A percentile compares a stretch with the other conserved stretches of the same genome.
Evolutionary conservation across 2,113 vertebrate genomes (phyloP).

Genomic region (Pseudonaja textilis): DNA sequence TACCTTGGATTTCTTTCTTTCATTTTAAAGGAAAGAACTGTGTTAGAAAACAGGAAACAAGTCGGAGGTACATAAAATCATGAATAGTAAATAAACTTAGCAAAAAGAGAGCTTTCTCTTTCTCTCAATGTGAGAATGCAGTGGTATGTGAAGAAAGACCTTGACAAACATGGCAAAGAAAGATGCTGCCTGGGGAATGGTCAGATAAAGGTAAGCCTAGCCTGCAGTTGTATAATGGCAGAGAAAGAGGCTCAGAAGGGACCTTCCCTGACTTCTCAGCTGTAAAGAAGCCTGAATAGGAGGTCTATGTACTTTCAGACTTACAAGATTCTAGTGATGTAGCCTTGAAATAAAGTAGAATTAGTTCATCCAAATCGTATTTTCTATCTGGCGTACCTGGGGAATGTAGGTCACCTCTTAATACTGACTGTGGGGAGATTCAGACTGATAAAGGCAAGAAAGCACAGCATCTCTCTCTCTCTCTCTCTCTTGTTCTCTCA

Average conservation of each 20-base stretch:
- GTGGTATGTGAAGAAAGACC: background rate
- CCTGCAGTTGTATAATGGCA: background rate
- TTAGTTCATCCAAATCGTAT: background rate
- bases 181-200: background rate
- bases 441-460: background rate
- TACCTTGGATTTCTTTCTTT: background rate
- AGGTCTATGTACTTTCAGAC: background rate
- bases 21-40: background rate
- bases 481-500: background rate
- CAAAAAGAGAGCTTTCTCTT: background rate
- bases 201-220: background rate
- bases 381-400: background rate
- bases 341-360: background rate
- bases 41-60: background rate
- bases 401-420: background rate
- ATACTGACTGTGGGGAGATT: background rate
- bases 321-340: background rate
- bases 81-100: background rate
- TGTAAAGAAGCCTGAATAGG: background rate
- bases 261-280: background rate
- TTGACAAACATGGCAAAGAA: background rate
- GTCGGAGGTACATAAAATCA: background rate
- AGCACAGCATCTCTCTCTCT: background rate
- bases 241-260: background rate
- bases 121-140: background rate